Conservation (phyloP, 1,140 invertebrate species). For the Drosophila seguyi region DNA sequence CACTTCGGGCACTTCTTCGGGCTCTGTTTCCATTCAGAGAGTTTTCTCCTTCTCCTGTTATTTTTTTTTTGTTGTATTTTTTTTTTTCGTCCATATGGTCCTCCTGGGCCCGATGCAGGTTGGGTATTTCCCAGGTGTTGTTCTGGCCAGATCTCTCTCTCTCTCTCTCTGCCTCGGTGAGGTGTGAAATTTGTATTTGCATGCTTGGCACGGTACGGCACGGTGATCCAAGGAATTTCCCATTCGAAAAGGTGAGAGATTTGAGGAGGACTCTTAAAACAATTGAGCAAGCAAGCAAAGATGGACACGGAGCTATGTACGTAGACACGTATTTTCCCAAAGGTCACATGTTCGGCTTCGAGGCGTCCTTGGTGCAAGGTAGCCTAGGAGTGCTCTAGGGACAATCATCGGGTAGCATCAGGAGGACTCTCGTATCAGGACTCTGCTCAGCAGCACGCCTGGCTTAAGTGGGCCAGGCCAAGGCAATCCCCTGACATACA, state of each 20-base stretch:
- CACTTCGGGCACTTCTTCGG: background rate
- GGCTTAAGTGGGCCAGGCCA: slow-evolving; percentile 42
- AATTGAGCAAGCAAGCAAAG: slow-evolving; percentile 23
- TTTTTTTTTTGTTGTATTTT: background rate
- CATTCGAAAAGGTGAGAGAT: slow-evolving; percentile 79
- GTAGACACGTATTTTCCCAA: slow-evolving; percentile 75
- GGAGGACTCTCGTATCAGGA: background rate
- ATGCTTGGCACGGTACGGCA: too few species aligned
- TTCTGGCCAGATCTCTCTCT: slow-evolving; percentile 6
- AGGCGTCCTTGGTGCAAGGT: slow-evolving; percentile 51
- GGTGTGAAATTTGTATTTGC: slow-evolving; percentile 84
- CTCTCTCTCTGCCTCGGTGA: slow-evolving; percentile 10
- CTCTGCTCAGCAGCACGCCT: slow-evolving; percentile 32
- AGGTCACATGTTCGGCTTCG: slow-evolving; percentile 47
- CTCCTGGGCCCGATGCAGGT: slow-evolving; percentile 25
- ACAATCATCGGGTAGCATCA: background rate
- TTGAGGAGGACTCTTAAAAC: slow-evolving; percentile 39
- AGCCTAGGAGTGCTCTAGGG: background rate
- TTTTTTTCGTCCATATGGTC: slow-evolving; percentile 42
- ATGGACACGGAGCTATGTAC: slow-evolving; percentile 5
- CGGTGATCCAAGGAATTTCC: slow-evolving; percentile 68
- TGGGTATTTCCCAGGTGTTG: slow-evolving; percentile 65
- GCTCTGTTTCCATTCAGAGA: slow-evolving; percentile 29
- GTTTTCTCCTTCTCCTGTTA: background rate
- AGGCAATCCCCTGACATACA: slow-evolving; percentile 19